Base-by-base conservation (phyloP, 1,140 invertebrate species). In the Bombus ignitus region DNA sequence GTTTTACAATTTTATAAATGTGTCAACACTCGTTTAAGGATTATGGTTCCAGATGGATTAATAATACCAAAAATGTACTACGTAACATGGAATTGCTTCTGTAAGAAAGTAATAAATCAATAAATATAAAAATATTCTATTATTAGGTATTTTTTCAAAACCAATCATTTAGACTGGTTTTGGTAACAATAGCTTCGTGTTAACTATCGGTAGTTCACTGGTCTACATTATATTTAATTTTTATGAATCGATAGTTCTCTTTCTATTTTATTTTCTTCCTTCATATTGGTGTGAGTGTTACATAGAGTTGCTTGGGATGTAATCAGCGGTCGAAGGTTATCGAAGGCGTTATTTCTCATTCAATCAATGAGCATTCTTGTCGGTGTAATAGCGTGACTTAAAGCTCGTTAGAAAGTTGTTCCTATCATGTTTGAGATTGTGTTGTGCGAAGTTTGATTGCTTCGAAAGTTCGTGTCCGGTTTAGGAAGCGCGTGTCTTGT, bases 381-480 rank as follows among this genome's bases (percentile, higher is more conserved):
- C 15, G 35, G 35, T 37, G 81, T 83, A 76, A 83, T 39, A 47
- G 65, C 44, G 37, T 22, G 74, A 70, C 74, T 77, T 42, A 57
- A 28, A 57, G 47, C 81, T 83, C 74, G 74, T 77, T 77, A 53
- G 32, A 6, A 77, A 68, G 22, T 65, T 77, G 44, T 32, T 77
- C 8, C 35, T 57, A 70, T 83, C 81, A 42, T 57, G 28, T 35
- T 70, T 42, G 47, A 35, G 44, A 70, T 83, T 44, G 81, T 37
- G 32, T 77, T 5, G 25, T 62, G n/a, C n/a, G 3, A 65, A 77
- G 81, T 83, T 83, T 68, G 81, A 83, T 83, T 77, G 81, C 74
- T 77, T n/a, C 35, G 18, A 35, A 83, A 70, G 62, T 83, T 59
- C 25, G 5, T 47, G 59, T 39, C 44, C 37, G 35, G 37, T 83